Percentiles rank a stretch among this genome's conserved stretches.
Conservation (phyloP, 1,140 invertebrate genomes). For the Varroa destructor region DNA sequence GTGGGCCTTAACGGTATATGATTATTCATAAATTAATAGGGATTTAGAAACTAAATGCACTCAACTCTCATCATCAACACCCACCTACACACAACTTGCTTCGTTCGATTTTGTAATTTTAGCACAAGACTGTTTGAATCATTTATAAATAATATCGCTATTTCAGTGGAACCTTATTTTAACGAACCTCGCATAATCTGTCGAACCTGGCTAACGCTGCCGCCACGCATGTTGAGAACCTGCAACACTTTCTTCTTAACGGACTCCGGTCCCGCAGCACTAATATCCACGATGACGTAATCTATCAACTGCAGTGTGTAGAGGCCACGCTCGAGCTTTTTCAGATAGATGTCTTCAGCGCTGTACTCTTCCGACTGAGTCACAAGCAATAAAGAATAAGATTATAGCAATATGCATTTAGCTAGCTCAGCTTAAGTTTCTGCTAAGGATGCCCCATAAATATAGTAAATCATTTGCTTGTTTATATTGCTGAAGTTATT, state of each 20-base stretch:
- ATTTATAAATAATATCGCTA: no score
- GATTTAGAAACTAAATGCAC: no score
- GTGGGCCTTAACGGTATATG: no score
- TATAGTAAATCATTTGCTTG: constrained; percentile 27
- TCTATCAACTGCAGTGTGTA: constrained; percentile 92
- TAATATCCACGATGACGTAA: constrained; percentile 85
- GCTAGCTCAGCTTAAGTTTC: no score
- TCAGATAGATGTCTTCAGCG: constrained; percentile 72
- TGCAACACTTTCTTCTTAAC: constrained; percentile 71
- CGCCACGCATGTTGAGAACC: constrained; percentile 72
- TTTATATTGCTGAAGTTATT: not conserved
- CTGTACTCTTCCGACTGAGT: constrained; percentile 42
- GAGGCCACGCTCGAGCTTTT: constrained; percentile 74
- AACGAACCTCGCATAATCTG: constrained; percentile 74
- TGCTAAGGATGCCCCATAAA: no score
- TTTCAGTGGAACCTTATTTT: no score
- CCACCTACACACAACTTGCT: no score
- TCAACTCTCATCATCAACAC: no score
- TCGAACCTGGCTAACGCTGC: constrained; percentile 81
- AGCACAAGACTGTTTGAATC: no score
- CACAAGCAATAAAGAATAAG: not conserved
- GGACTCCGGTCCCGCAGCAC: constrained; percentile 48
- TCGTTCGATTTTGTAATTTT: no score
- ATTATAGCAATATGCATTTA: no score
- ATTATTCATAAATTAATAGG: no score